A percentile compares a stretch with the other conserved stretches of the same genome.
Conservation (phyloP, 2,113 vertebrate species). For the Alces alces region DNA sequence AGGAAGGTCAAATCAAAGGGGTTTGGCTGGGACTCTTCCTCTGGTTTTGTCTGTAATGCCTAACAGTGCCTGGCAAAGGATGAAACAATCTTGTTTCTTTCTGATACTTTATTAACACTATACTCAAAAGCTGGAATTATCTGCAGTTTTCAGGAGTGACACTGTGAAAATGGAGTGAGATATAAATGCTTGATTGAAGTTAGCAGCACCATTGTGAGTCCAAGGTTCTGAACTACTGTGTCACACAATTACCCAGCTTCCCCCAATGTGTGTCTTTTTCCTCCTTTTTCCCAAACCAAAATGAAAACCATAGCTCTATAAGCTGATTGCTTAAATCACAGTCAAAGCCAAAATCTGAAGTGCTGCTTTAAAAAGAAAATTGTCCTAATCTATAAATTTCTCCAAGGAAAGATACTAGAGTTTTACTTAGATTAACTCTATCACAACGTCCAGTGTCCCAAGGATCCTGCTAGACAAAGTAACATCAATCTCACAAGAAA, state of each 20-base stretch:
- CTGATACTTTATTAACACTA: slow-evolving; percentile 27
- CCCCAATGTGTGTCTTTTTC: background rate
- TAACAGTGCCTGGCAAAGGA: slow-evolving; percentile 23
- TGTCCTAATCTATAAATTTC: background rate
- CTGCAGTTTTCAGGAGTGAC: slow-evolving; percentile 7
- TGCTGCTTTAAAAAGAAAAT: slow-evolving; percentile 46
- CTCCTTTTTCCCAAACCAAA: background rate
- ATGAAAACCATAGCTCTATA: slow-evolving; percentile 18
- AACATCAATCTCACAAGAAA: background rate
- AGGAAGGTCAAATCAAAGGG: slow-evolving; percentile 21
- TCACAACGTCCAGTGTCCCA: background rate
- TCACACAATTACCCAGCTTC: background rate
- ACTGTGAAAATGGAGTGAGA: background rate
- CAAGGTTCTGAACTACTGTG: background rate
- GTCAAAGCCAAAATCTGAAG: background rate
- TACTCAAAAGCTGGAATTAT: slow-evolving; percentile 29
- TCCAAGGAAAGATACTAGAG: background rate
- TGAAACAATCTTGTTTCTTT: background rate
- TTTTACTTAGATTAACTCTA: background rate
- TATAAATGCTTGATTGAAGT: slow-evolving; percentile 6
- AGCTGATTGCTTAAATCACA: background rate
- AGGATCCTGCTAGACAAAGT: background rate
- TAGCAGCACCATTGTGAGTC: background rate
- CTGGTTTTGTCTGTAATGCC: background rate
- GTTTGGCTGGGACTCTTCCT: background rate